Conservation (phyloP, 2,113 vertebrate species). For the Salvelinus fontinalis region DNA sequence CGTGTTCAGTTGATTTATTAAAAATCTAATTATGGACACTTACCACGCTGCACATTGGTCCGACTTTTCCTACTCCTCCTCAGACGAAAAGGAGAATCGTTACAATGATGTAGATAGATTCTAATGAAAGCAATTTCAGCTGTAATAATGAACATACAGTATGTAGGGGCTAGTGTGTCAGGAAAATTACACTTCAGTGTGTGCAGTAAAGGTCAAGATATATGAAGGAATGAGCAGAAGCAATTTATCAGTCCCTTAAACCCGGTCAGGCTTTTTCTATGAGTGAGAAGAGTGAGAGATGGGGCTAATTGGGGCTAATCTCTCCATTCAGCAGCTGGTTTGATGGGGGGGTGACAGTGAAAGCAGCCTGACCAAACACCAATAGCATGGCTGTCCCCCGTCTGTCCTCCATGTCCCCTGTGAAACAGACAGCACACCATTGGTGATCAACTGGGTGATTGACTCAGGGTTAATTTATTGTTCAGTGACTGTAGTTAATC, state of each 20-base stretch:
- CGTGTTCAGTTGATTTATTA: too few relatives aligned
- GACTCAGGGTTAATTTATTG: neutral
- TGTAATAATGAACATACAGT: conserved; percentile 1
- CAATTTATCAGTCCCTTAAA: conserved; percentile 9
- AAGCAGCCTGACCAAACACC: neutral
- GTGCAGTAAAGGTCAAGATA: conserved; percentile 33
- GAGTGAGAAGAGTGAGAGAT: neutral
- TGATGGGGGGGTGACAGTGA: neutral
- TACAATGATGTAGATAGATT: neutral
- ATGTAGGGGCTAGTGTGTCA: conserved; percentile 20
- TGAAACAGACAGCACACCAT: neutral
- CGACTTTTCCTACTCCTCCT: too few relatives aligned
- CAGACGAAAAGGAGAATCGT: too few relatives aligned
- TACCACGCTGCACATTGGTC: too few relatives aligned
- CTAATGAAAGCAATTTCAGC: neutral
- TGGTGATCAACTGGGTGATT: neutral
- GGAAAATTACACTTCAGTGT: conserved; percentile 3
- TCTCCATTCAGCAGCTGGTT: neutral
- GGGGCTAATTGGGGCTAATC: too few relatives aligned
- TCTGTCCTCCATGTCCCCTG: neutral
- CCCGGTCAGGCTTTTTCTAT: neutral
- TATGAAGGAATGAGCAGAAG: conserved; percentile 6
- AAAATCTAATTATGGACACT: too few relatives aligned
- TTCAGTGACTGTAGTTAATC: conserved; percentile 26
- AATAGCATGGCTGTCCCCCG: neutral